phyloP scores from a whole-genome alignment of 1,140 invertebrate genomes.

The Holotrichia oblita region DNA sequence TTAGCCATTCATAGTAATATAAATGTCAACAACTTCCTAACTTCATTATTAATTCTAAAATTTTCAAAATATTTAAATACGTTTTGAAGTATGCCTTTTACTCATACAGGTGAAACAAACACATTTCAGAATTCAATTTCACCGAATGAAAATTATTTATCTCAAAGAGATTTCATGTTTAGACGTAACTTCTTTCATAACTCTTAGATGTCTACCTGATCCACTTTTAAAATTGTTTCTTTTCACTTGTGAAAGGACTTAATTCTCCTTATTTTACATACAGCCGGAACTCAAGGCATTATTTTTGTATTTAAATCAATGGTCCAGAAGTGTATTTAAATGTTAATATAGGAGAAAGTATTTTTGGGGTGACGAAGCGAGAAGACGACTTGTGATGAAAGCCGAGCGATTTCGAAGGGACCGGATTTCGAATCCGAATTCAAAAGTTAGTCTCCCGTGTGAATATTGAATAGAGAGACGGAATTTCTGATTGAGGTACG shows the following conservation, averaged over 20 bases:
- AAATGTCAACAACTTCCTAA: no score
- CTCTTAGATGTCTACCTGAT: background rate
- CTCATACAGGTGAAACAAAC: background rate
- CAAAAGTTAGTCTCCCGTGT: background rate
- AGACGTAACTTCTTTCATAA: constrained; percentile 3
- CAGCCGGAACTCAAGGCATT: background rate
- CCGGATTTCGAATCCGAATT: background rate
- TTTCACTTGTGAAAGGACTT: background rate
- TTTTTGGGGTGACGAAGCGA: background rate
- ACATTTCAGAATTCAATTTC: background rate
- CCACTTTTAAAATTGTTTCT: background rate
- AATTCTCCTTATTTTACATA: background rate
- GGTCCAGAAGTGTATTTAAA: constrained; percentile 15
- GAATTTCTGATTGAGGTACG: background rate
- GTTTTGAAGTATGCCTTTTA: background rate
- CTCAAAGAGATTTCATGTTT: constrained; percentile 2
- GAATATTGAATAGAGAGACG: background rate
- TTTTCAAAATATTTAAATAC: background rate
- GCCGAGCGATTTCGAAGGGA: background rate
- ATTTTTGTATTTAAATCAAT: background rate
- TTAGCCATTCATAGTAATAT: no score
- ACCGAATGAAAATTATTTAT: background rate
- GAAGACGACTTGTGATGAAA: background rate
- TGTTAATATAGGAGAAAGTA: constrained; percentile 8
- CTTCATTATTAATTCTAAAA: no score